phyloP scores from a whole-genome alignment of 2,113 vertebrate species.

The Callochromis pleurospilus region DNA sequence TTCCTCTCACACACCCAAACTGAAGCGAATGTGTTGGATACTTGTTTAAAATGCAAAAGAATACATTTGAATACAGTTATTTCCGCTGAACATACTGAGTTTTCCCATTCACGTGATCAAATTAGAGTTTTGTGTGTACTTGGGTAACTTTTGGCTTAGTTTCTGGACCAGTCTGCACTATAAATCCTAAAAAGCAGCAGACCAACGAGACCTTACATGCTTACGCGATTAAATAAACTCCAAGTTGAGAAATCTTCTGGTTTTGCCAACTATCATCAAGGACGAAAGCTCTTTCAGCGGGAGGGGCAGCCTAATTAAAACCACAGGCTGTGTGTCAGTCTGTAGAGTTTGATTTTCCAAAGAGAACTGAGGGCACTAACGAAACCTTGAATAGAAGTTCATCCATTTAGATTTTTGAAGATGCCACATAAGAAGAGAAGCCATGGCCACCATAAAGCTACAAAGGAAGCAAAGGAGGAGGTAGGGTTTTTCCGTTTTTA shows the following conservation, averaged over 20 bases:
- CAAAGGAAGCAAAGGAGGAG: conserved; percentile 21
- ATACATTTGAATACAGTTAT: too few relatives aligned
- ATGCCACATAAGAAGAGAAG: conserved; percentile 66
- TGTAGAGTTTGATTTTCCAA: not conserved
- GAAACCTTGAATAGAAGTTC: not conserved
- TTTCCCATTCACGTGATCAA: not conserved
- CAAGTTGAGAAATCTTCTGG: not conserved
- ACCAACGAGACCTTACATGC: not conserved
- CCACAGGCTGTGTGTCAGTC: not conserved
- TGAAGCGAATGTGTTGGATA: not conserved
- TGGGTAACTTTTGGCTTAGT: not conserved
- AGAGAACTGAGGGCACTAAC: not conserved
- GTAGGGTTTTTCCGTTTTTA: conserved; percentile 20
- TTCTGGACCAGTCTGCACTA: not conserved
- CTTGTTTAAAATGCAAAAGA: not conserved
- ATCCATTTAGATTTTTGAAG: not conserved
- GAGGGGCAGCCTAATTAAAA: conserved; percentile 32
- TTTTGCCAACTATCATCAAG: not conserved
- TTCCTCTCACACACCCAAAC: not conserved
- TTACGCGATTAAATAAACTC: not conserved
- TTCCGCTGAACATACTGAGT: too few relatives aligned
- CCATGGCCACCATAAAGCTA: conserved; percentile 46
- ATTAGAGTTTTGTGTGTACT: not conserved
- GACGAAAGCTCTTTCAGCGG: not conserved
- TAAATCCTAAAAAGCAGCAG: not conserved